These are phyloP conservation scores for Phenganax subtilis DNA, from an alignment of 92 coral and sea anemone genomes.

Conservation along the genomic window DNA sequence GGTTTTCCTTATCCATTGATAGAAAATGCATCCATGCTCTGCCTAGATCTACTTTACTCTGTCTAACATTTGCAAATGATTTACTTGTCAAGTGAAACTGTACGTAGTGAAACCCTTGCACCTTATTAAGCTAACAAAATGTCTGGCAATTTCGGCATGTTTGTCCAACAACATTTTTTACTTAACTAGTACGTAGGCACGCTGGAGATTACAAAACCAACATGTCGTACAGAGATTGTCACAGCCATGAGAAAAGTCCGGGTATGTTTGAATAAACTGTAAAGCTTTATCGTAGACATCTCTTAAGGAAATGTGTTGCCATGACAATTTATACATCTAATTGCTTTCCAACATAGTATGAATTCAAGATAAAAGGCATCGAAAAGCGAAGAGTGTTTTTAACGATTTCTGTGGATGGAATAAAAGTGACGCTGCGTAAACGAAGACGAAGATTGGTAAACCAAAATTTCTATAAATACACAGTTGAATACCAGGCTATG, in stretches of 20 bases:
- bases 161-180: constrained; percentile 5
- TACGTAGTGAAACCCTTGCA: too few relatives aligned
- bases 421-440: constrained; percentile 64
- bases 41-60: too few relatives aligned
- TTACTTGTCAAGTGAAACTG: too few relatives aligned
- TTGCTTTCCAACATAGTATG: constrained; percentile 60
- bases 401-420: constrained; percentile 67
- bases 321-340: background rate
- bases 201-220: constrained; percentile 81
- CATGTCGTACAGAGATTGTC: constrained; percentile 87
- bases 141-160: too few relatives aligned
- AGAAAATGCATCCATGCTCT: too few relatives aligned
- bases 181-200: constrained; percentile 75
- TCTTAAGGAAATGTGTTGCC: background rate
- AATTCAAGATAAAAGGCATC: constrained; percentile 71
- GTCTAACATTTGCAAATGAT: too few relatives aligned
- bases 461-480: background rate
- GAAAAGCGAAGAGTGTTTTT: constrained; percentile 67
- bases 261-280: constrained; percentile 44
- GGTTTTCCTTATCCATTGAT: too few relatives aligned
- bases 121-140: too few relatives aligned
- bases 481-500: background rate
- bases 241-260: constrained; percentile 88
- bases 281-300: background rate
- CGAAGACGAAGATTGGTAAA: constrained; percentile 50